Percentiles rank a stretch among this genome's conserved stretches.
phyloP scores from a whole-genome alignment of 2,113 vertebrate species.

The Phodopus roborovskii region DNA sequence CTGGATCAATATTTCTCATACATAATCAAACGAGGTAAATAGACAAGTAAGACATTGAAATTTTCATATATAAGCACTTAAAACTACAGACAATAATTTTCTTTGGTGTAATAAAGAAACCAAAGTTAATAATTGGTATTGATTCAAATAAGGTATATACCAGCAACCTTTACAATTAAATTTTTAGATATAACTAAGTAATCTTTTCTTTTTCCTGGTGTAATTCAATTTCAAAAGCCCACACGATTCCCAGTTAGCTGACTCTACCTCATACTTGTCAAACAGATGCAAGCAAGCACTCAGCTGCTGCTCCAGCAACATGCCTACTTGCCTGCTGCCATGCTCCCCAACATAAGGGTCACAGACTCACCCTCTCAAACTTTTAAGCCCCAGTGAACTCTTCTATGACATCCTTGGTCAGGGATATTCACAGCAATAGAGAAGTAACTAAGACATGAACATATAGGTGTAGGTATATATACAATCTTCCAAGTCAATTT shows the following conservation, averaged over 20 bases:
- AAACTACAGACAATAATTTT: neutral
- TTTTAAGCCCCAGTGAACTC: neutral
- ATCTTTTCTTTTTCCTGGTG: neutral
- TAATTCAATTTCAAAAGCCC: neutral
- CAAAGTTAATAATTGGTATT: neutral
- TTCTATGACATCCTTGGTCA: neutral
- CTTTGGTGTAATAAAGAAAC: neutral
- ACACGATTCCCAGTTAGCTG: neutral
- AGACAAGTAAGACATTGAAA: neutral
- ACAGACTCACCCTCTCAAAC: neutral
- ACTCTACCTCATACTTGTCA: neutral
- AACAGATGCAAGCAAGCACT: neutral
- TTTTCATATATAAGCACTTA: neutral
- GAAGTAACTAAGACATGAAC: neutral
- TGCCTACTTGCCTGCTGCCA: neutral
- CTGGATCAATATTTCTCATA: neutral
- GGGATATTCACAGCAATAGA: neutral
- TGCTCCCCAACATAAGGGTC: neutral
- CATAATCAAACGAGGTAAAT: neutral
- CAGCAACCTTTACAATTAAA: neutral
- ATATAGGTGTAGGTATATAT: neutral
- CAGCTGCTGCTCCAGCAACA: neutral
- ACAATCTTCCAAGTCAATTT: neutral
- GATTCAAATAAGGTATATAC: neutral
- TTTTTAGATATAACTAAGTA: neutral